Conservation (phyloP, 2,888 invertebrate genomes). For the Cephus sareptanus region DNA sequence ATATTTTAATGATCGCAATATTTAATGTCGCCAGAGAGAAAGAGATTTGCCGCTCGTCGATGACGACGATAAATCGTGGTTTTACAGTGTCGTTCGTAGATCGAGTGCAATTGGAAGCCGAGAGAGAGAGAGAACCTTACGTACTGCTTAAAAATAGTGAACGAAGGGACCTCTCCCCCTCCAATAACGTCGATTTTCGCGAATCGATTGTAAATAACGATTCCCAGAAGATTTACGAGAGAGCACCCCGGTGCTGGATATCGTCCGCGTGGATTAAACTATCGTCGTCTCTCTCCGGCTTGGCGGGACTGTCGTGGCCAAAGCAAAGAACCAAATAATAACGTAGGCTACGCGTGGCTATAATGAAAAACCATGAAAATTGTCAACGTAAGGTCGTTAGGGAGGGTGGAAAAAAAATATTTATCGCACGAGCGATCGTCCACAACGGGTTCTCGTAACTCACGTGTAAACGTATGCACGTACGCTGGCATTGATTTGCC, state of each 20-base stretch:
- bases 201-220: neutral
- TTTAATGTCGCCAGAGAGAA: neutral
- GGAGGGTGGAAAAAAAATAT: neutral
- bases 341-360: neutral
- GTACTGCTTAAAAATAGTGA: neutral
- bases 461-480: neutral
- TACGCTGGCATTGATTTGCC: neutral
- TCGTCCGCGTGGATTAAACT: neutral
- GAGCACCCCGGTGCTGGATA: neutral
- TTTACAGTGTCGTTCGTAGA: neutral
- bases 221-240: neutral
- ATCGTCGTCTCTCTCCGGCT: neutral
- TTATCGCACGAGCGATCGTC: neutral
- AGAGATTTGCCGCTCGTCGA: neutral
- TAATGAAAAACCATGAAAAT: neutral
- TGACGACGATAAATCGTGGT: neutral
- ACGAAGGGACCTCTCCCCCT: neutral
- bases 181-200: neutral
- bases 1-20: neutral
- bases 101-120: neutral
- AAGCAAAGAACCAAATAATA: neutral
- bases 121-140: neutral
- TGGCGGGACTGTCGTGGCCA: neutral
- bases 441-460: neutral
- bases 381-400: neutral